These are phyloP conservation scores for Tragopan temminckii DNA, from an alignment of 2,797 vertebrate genomes.

Conservation along the genomic window DNA sequence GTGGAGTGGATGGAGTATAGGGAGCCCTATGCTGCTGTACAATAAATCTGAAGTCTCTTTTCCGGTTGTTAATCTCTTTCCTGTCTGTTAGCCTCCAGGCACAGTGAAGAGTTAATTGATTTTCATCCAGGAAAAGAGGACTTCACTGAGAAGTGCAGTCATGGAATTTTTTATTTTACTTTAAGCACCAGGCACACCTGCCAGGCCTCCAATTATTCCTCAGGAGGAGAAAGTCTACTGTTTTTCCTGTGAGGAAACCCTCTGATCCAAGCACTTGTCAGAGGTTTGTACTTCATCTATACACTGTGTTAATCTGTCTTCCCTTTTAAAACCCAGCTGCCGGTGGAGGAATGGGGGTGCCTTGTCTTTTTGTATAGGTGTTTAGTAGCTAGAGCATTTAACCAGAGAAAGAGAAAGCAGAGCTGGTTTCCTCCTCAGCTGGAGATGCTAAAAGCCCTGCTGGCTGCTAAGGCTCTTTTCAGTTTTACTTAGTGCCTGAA, in stretches of 20 bases:
- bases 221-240: constrained; percentile 74
- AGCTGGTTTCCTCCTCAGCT: background rate
- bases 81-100: constrained; percentile 76
- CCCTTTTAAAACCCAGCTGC: constrained; percentile 32
- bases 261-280: constrained; percentile 70
- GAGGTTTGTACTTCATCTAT: constrained; percentile 41
- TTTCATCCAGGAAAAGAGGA: constrained; percentile 75
- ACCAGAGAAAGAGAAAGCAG: background rate
- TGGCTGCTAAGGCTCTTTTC: background rate
- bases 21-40: constrained; percentile 54
- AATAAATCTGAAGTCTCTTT: constrained; percentile 72
- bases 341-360: background rate
- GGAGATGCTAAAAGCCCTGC: background rate
- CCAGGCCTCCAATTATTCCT: constrained; percentile 74
- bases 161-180: constrained; percentile 76
- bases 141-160: constrained; percentile 68
- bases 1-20: constrained; percentile 54
- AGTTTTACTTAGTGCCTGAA: background rate
- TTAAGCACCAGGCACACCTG: constrained; percentile 74
- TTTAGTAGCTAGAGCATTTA: constrained; percentile 11
- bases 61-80: constrained; percentile 77
- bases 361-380: constrained; percentile 16
- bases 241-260: constrained; percentile 74
- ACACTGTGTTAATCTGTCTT: constrained; percentile 46
- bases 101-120: constrained; percentile 77